Conservation (phyloP, 2,113 vertebrate genomes). For the Poicephalus meyeri region DNA sequence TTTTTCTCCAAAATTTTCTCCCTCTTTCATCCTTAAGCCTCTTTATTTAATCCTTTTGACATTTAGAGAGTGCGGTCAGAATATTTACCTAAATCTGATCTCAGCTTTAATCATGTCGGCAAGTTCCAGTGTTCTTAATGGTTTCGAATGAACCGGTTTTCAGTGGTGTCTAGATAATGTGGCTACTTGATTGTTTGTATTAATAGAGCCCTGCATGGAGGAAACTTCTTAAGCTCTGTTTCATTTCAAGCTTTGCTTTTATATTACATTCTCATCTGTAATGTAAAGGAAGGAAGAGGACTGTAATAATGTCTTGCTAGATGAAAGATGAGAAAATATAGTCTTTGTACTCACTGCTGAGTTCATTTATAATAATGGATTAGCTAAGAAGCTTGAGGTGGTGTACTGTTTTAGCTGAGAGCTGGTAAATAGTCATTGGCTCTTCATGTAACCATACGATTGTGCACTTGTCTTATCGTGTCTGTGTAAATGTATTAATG, state of each 20-base stretch:
- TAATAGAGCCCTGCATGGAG: neutral
- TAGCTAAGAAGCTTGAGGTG: neutral
- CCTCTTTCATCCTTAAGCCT: neutral
- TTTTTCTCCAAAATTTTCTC: neutral
- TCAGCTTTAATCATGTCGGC: neutral
- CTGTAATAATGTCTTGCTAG: neutral
- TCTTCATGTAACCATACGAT: accelerated
- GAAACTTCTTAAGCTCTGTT: neutral
- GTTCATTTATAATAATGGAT: neutral
- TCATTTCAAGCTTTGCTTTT: neutral
- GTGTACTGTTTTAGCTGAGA: neutral
- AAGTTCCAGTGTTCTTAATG: neutral
- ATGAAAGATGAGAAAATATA: neutral
- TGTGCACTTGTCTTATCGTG: neutral
- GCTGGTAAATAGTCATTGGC: neutral
- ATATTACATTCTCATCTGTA: neutral
- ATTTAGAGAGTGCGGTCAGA: neutral
- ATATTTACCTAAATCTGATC: neutral
- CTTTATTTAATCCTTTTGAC: neutral
- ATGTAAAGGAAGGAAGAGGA: neutral
- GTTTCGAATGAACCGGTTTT: neutral
- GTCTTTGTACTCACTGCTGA: neutral
- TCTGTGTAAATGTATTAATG: neutral
- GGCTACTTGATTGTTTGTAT: neutral
- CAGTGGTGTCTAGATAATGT: neutral